Evolutionary conservation across 30 jellyfish, hydroid and myxozoan genomes (phyloP).

Genomic region (Sanderia malayensis): DNA sequence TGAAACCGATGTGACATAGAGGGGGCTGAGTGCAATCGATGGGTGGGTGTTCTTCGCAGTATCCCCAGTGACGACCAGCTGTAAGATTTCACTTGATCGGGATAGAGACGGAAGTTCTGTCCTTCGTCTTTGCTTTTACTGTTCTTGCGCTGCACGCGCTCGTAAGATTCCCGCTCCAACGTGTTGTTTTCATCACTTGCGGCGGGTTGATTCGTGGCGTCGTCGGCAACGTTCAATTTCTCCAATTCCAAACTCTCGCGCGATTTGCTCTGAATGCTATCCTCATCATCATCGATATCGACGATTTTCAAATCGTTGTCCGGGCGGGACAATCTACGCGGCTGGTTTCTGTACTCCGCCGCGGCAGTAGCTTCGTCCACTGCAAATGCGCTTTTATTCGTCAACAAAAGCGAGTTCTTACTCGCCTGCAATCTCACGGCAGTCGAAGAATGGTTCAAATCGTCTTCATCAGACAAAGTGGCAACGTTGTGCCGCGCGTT

Average conservation of each 20-base stretch:
- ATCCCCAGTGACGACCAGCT: constrained; percentile 85
- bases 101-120: constrained; percentile 31
- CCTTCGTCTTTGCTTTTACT: background rate
- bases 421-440: constrained; percentile 49
- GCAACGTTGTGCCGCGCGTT: constrained; percentile 22
- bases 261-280: background rate
- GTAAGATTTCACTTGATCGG: constrained; percentile 72
- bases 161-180: background rate
- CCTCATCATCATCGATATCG: constrained; percentile 40
- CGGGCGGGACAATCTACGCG: constrained; percentile 11
- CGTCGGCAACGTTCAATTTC: background rate
- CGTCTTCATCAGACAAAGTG: constrained; percentile 42
- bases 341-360: constrained; percentile 1
- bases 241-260: background rate
- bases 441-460: constrained; percentile 46
- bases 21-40: constrained; percentile 87
- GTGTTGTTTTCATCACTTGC: too few relatives aligned
- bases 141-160: background rate
- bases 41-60: constrained; percentile 30
- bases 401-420: constrained; percentile 33
- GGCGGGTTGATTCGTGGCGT: background rate
- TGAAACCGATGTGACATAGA: constrained; percentile 48
- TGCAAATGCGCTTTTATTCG: constrained; percentile 37
- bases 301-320: constrained; percentile 52
- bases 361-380: constrained; percentile 19